These are phyloP conservation scores for Lophius americanus DNA, from an alignment of 2,797 vertebrate species.

Conservation along the genomic window DNA sequence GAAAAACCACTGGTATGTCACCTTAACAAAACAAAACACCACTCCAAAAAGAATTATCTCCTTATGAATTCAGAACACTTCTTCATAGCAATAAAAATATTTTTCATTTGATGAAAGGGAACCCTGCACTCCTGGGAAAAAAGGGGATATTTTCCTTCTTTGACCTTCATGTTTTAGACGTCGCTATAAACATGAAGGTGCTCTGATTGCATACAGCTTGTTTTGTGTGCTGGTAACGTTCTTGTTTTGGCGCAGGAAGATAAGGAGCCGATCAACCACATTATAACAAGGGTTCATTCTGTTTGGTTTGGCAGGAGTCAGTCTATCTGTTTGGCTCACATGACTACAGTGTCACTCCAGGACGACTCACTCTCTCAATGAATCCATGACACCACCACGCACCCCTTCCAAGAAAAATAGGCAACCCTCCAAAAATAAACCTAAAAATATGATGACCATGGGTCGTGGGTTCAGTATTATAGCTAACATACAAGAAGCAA, in stretches of 20 bases:
- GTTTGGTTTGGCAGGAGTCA: slow-evolving; percentile 13
- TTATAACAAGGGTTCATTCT: slow-evolving; percentile 14
- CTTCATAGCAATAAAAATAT: neutral
- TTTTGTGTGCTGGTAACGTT: slow-evolving; percentile 18
- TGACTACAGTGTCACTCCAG: neutral
- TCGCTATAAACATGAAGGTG: slow-evolving; percentile 5
- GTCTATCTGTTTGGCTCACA: slow-evolving; percentile 10
- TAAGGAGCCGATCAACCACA: slow-evolving; percentile 33
- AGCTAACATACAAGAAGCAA: slow-evolving; percentile 68
- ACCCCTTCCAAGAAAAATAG: slow-evolving; percentile 29
- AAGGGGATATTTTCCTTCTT: neutral
- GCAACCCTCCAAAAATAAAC: slow-evolving; percentile 3
- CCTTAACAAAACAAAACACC: neutral
- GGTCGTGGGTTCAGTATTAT: slow-evolving; percentile 57
- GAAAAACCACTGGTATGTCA: neutral
- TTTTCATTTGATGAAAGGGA: neutral
- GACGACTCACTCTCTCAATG: slow-evolving; percentile 10
- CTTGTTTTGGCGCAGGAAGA: slow-evolving; percentile 51
- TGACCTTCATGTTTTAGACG: neutral
- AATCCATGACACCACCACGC: slow-evolving; percentile 17
- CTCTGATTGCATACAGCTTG: neutral
- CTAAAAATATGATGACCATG: slow-evolving; percentile 36
- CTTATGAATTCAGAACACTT: neutral
- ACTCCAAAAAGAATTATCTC: neutral
- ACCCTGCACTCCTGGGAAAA: neutral